A percentile compares a stretch with the other conserved stretches of the same genome.
phyloP scores from a whole-genome alignment of 2,113 vertebrate species.

The Leuciscus idus region DNA sequence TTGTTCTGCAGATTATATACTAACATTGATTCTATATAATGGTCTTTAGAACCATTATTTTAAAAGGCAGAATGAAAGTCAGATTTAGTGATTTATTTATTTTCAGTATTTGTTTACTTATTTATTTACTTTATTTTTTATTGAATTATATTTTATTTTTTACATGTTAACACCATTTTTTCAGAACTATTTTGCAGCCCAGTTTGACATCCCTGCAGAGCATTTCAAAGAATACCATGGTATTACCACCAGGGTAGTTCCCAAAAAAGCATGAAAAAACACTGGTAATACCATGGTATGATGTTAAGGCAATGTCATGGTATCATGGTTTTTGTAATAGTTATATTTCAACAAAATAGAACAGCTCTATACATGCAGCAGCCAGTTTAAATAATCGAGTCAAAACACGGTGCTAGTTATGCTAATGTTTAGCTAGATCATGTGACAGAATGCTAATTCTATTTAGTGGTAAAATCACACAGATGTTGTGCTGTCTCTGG shows the following conservation, averaged over 20 bases:
- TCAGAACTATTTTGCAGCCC: background rate
- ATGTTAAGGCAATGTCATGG: background rate
- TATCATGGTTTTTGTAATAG: background rate
- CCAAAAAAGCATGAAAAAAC: background rate
- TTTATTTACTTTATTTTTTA: background rate
- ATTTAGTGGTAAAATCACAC: constrained; percentile 25
- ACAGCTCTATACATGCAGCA: background rate
- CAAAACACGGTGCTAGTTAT: background rate
- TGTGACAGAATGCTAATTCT: constrained; percentile 3
- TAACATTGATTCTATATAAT: no score
- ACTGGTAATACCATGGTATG: background rate
- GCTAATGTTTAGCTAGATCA: background rate
- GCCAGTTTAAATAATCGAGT: background rate
- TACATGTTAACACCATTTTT: no score
- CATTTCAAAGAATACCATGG: background rate
- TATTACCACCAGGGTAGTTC: no score
- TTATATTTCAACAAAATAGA: background rate
- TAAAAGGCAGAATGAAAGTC: background rate
- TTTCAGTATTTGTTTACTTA: background rate
- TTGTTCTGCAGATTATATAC: background rate
- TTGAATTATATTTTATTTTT: background rate
- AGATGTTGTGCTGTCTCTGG: constrained; percentile 22
- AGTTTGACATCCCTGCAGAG: background rate
- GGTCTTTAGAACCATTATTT: background rate
- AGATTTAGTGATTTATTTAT: background rate